Conservation (phyloP, 2,797 vertebrate genomes). For the Odontamblyopus rebecca region DNA sequence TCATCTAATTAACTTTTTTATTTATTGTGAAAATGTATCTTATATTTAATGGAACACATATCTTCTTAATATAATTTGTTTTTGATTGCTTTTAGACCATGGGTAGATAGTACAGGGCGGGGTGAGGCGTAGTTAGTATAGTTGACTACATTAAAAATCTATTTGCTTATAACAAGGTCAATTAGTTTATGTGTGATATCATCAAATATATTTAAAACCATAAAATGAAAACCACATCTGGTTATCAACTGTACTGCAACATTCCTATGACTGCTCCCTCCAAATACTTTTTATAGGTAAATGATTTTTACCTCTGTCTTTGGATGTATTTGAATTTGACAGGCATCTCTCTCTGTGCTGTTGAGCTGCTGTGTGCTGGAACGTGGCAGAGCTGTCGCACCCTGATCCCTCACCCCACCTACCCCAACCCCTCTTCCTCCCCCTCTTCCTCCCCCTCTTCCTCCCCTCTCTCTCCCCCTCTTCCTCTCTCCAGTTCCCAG, state of each 20-base stretch:
- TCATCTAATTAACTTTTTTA: too few relatives aligned
- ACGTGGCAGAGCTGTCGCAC: constrained; percentile 62
- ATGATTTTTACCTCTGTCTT: constrained; percentile 14
- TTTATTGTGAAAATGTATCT: too few relatives aligned
- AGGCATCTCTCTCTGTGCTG: constrained; percentile 47
- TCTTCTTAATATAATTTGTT: background rate
- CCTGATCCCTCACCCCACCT: constrained; percentile 43
- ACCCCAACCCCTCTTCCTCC: constrained; percentile 26
- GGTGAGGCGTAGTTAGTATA: too few relatives aligned
- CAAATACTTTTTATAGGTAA: background rate
- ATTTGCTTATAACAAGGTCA: too few relatives aligned
- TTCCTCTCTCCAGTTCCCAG: constrained; percentile 65
- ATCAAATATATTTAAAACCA: too few relatives aligned
- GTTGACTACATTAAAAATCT: too few relatives aligned
- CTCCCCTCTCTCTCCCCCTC: constrained; percentile 13
- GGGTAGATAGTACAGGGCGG: background rate
- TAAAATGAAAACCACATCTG: background rate
- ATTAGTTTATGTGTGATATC: too few relatives aligned
- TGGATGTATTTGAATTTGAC: constrained; percentile 31
- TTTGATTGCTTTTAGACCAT: background rate
- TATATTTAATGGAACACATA: too few relatives aligned
- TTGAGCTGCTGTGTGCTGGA: constrained; percentile 74
- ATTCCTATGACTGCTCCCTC: background rate
- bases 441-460: constrained; percentile 30
- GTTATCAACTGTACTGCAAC: background rate